phyloP scores from a whole-genome alignment of 1,140 invertebrate species.

The Hermatobates lingyangjiaoensis region DNA sequence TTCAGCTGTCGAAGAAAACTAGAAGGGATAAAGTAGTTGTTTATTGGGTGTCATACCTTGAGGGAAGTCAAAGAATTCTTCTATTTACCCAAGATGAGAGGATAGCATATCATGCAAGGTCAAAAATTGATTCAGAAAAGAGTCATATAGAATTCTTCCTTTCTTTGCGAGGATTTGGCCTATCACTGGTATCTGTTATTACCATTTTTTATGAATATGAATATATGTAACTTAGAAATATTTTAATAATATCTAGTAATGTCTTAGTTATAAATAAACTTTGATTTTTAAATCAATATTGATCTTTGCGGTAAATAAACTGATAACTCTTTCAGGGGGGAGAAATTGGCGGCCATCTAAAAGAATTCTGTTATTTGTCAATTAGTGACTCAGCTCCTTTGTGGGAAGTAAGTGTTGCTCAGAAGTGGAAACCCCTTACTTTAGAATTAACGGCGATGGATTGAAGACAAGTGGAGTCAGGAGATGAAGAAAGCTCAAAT shows the following conservation, averaged over 20 bases:
- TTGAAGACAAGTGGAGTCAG: constrained; percentile 56
- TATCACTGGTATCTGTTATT: constrained; percentile 37
- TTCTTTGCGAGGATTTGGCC: constrained; percentile 44
- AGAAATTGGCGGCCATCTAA: constrained; percentile 10
- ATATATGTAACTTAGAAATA: too few species aligned
- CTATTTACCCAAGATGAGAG: constrained; percentile 64
- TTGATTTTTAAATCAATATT: too few species aligned
- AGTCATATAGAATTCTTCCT: constrained; percentile 47
- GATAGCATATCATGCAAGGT: constrained; percentile 43
- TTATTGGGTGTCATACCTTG: constrained; percentile 67
- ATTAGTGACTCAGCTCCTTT: constrained; percentile 45
- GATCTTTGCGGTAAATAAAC: background rate
- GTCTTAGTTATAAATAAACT: too few species aligned
- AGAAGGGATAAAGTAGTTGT: constrained; percentile 40
- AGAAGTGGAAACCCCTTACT: constrained; percentile 55
- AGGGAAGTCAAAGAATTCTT: constrained; percentile 51
- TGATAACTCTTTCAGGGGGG: constrained; percentile 8
- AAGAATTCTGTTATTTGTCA: constrained; percentile 44
- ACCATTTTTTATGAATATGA: too few species aligned
- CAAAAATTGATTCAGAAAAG: constrained; percentile 47
- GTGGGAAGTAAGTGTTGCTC: constrained; percentile 64
- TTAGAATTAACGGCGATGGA: constrained; percentile 57
- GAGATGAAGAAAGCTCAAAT: constrained; percentile 48
- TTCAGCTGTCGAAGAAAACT: constrained; percentile 21
- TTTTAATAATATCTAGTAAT: too few species aligned